Evolutionary conservation across 2,113 vertebrate species (phyloP), one percentile per base, ranked within the genome.

Genomic region (Aphyosemion australe): DNA sequence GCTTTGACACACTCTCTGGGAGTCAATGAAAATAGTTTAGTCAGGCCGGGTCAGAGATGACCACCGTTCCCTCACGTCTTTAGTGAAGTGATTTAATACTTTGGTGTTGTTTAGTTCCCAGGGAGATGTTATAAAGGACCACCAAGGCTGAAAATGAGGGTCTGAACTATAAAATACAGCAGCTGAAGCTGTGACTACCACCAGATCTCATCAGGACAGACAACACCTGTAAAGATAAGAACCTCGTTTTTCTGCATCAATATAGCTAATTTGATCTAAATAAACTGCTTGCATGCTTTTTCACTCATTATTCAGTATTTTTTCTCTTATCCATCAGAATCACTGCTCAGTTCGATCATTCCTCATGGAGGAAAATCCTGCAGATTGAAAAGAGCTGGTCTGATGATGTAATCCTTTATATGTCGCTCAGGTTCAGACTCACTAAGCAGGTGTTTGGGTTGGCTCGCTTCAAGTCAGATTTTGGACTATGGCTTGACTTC

Each of bases 381-480:
- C 45, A 56, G 68, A 12, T 58, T 61, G n/a, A 58, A 34, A 14
- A 42, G 21, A 54, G 12, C 5, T 32, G 19, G 69, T 72, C 58
- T 71, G 52, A 60, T 78, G 67, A 82, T 72, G 65, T 68, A 47
- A 87, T 72, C 64, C 12, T 61, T 66, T 77, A 61, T 64, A 74
- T 72, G 72, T 65, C 62, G 53, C 55, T 64, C 53, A 57, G 72
- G 51, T 64, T 79, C 34, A 70, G 72, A 78, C 60, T 74, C 61
- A 67, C 59, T 8, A 50, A 76, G 63, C 81, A 68, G 59, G 52
- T 84, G 81, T 83, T 83, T 81, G 75, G 72, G 34, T 83, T 83
- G 84, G 79, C 72, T 26, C 19, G 53, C 48, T 64, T 66, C 47
- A 70, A 72, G 77, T 79, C 75, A 73, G 72, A 66, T 79, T 81